Base-by-base conservation (phyloP, 2,888 invertebrate genomes). In the Margaritifera margaritifera region DNA sequence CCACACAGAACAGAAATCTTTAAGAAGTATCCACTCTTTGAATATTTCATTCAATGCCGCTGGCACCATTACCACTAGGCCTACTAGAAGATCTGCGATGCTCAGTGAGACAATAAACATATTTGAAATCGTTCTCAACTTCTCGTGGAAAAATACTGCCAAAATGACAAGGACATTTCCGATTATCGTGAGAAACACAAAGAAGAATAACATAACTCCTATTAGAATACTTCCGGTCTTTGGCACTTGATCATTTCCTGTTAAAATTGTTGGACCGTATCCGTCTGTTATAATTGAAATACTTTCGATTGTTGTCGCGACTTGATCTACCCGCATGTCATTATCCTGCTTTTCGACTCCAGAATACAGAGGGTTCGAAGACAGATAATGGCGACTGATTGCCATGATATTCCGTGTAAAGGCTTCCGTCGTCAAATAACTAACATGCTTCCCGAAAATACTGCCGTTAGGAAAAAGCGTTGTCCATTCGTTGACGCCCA, bases 21-120 rank as follows among this genome's bases (percentile, higher is more conserved):
- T 69, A 4, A 76, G 70, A 20, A 84, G 70, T 27, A 82, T 76
- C 85, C 85, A 85, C 27, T 78, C 75, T 42, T 78, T 74, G 53
- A 81, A 80, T 24, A 83, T 80, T 73, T 83, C 83, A 64, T 78
- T 82, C 20, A 84, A 68, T 4, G 83, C 79, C 6, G 81, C 84
- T 0, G 85, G 85, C 5, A 84, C 79, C 85, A 85, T 85, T 18
- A 85, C 85, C 11, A 84, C 77, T 0, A 83, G 82, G 50, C 83
- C 85, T n/a, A 85, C 78, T 24, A 85, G 69, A 19, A 85, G 70
- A 69, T 85, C 85, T 1, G 85, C 82, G 59, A 84, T 63, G 42
- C 84, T 84, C 52, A 85, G 73, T 0, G 84, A 84, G 61, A 84
- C 73, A 22, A 85, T 84, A 71, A 85, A 85, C 64, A 82, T 74